Base-by-base conservation (phyloP, 2,113 vertebrate species). In the Sylvietta virens region DNA sequence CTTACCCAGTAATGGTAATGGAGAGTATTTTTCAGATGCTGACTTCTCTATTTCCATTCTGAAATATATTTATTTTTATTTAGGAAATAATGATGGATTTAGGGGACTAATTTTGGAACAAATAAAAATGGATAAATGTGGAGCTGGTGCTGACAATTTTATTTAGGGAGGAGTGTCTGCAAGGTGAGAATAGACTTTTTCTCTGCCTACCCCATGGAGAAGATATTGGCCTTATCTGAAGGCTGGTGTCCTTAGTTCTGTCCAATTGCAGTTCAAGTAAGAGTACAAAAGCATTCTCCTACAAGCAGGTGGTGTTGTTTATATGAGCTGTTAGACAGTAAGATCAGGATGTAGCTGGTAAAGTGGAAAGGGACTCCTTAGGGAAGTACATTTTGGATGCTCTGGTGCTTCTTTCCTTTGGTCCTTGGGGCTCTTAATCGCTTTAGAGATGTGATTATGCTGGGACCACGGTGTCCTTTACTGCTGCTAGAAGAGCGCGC, bases 31-130 rank as follows among this genome's bases (percentile, higher is more conserved):
- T 95, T 90, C 74, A 90, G 37, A 81, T 90, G 37, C 50, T 67
- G 51, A 33, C 45, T 81, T 18, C 27, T 84, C 37, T 73, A 35
- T 67, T 94, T 86, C 33, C 33, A 48, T 80, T 83, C 77, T 74
- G 45, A 81, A 95, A 81, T 69, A 40, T 39, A 61, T 73, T 86
- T 88, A 35, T 77, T 92, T 96, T 96, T 80, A 64, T 82, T 88
- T 70, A 65, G 54, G 53, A 95, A 86, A 88, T 50, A 81, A 37
- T 31, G 30, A 26, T 54, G 19, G 39, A 53, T 90, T 92, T 90
- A 70, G 65, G 58, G 60, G 91, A 83, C 30, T 71, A 60, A 90
- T 90, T 90, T 93, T 30, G 54, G 62, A 93, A 81, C 45, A 92
- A 95, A 88, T 60, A 72, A 51, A 92, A 64, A 23, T 39, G 27